Evolutionary conservation across 2,888 invertebrate species (phyloP).

Genomic region (Athalia circularis): DNA sequence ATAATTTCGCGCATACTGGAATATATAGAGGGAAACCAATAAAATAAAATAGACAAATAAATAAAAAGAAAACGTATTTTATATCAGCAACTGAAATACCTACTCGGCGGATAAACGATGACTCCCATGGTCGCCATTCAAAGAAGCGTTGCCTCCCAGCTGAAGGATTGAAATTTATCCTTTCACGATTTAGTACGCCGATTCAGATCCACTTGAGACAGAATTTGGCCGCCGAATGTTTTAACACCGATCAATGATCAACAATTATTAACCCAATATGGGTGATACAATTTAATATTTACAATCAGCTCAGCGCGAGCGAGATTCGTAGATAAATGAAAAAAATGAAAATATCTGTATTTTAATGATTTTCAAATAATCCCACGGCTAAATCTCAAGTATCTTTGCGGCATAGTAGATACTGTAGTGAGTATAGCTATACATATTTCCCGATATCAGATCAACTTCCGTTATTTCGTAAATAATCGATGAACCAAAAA

Average conservation of each 20-base stretch:
- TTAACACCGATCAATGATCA: constrained; percentile 12
- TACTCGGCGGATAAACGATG: constrained; percentile 70
- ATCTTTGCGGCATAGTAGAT: constrained; percentile 62
- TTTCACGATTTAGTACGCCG: too few relatives aligned
- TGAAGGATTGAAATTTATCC: neutral
- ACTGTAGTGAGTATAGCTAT: constrained; percentile 62
- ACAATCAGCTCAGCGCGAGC: constrained; percentile 24
- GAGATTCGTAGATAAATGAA: constrained; percentile 16
- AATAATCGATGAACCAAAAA: neutral
- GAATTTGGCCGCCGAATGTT: neutral
- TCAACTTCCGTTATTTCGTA: constrained; percentile 44
- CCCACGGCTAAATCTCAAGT: constrained; percentile 54
- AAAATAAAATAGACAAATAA: neutral
- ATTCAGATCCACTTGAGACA: neutral
- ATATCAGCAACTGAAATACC: constrained; percentile 51
- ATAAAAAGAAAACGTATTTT: neutral
- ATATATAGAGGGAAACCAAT: neutral
- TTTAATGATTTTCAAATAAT: neutral
- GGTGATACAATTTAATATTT: constrained; percentile 15
- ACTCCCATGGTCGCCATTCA: constrained; percentile 71
- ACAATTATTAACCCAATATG: constrained; percentile 26
- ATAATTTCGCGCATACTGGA: too few relatives aligned
- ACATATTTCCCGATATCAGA: constrained; percentile 57
- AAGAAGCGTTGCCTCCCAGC: constrained; percentile 3
- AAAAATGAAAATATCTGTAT: neutral